phyloP scores from a whole-genome alignment of 2,888 invertebrate genomes.

The Conops quadrifasciatus region DNA sequence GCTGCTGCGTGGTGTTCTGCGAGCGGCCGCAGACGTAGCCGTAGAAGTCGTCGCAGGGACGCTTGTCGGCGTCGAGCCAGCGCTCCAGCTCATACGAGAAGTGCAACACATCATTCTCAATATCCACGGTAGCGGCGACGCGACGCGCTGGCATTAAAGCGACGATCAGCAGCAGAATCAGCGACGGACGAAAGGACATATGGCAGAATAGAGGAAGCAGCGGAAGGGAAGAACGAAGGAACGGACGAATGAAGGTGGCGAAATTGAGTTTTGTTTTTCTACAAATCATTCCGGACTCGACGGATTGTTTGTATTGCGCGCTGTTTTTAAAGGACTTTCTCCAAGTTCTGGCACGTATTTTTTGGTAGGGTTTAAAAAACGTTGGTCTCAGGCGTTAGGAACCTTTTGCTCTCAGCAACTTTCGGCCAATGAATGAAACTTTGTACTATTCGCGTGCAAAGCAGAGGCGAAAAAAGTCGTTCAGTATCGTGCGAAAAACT shows the following conservation, averaged over 20 bases:
- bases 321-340: too few relatives aligned
- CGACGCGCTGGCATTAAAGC: background rate
- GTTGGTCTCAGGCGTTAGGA: background rate
- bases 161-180: conserved; percentile 19
- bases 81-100: conserved; percentile 55
- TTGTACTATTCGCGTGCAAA: background rate
- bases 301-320: background rate
- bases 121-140: conserved; percentile 39
- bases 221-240: background rate
- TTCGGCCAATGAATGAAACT: conserved; percentile 10
- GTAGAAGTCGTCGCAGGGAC: conserved; percentile 60
- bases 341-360: background rate
- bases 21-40: conserved; percentile 56
- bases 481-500: conserved; percentile 17
- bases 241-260: background rate
- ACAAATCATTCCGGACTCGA: background rate
- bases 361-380: background rate
- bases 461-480: conserved; percentile 3
- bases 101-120: conserved; percentile 52
- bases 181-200: background rate
- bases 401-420: conserved; percentile 11
- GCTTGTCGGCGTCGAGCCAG: conserved; percentile 49
- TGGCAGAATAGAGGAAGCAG: background rate
- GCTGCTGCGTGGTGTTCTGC: conserved; percentile 44
- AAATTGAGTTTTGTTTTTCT: background rate